Evolutionary conservation across 2,113 vertebrate genomes (phyloP).

Genomic region (Cyanocitta stelleri): DNA sequence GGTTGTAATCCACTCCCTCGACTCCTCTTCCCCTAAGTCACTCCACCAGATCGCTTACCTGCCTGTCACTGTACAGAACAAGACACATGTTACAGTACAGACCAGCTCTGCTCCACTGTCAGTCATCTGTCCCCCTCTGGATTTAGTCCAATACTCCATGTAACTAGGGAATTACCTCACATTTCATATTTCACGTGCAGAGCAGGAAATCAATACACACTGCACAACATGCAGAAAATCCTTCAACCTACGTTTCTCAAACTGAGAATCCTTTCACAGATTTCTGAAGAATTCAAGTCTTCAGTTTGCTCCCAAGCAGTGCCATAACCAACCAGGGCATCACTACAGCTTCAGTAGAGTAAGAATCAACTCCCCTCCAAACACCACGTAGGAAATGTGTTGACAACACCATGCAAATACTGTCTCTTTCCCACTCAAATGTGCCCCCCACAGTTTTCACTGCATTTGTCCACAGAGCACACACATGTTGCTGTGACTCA

Average conservation of each 20-base stretch:
- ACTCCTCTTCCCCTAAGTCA: neutral
- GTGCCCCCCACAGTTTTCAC: neutral
- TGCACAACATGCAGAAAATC: neutral
- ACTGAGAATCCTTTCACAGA: neutral
- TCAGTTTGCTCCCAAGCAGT: neutral
- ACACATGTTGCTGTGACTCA: accelerated
- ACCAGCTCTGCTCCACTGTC: neutral
- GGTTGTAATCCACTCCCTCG: neutral
- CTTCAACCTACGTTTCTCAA: neutral
- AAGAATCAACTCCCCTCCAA: neutral
- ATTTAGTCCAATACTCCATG: neutral
- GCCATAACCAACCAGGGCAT: neutral
- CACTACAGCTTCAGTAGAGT: neutral
- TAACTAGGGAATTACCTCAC: neutral
- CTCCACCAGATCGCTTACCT: neutral
- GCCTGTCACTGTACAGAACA: neutral
- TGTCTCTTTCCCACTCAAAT: neutral
- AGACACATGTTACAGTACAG: neutral
- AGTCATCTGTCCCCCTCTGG: neutral
- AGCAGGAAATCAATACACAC: neutral
- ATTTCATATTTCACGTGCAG: neutral
- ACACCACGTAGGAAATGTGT: accelerated
- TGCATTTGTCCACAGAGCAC: neutral
- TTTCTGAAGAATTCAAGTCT: neutral
- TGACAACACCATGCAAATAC: neutral